Base-by-base conservation (phyloP, 2,888 invertebrate species). In the Tetragonula carbonaria region DNA sequence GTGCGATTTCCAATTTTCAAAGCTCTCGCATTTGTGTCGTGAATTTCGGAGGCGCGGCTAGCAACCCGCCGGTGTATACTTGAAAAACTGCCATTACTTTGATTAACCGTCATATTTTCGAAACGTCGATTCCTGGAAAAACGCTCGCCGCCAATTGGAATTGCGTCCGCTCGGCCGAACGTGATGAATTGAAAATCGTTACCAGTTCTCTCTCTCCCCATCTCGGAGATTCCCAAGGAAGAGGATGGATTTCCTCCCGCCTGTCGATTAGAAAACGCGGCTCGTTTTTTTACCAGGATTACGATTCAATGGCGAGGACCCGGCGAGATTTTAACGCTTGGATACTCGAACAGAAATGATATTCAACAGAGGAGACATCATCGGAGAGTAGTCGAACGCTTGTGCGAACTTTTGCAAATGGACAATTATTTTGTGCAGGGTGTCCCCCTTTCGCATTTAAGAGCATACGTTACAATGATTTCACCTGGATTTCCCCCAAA, bases 1-100 rank as follows among this genome's bases (percentile, higher is more conserved):
- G 93, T 92, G 92, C 93, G 90, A 90, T 91, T 92, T 91, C 87
- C 92, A 92, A 92, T 93, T 92, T 91, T 82, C 80, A 23, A 21
- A 72, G 79, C 66, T 66, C 73, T 67, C 81, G 82, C 65, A 63
- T 65, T 65, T 66, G 80, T 65, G 63, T 78, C 71, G 77, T 50
- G 63, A 50, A 74, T 78, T 63, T 57, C 8, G 45, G 51, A 65
- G 68, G 50, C 28, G 67, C 62, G 23, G 62, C 23, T 2, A 33
- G 33, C 23, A 14, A 67, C 28, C 28, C 28, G 82, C 84, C 80
- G 68, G 79, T 21, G 87, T 2, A 28, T 28, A 90, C 87, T 83
- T 87, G 87, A 91, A 88, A 89, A 91, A 87, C 86, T 78, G 67
- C 91, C 93, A 92, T 93, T 93, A 93, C 91, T 92, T 92, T 90